phyloP scores from a whole-genome alignment of 2,797 vertebrate genomes.

The Malacoctenus gilli region DNA sequence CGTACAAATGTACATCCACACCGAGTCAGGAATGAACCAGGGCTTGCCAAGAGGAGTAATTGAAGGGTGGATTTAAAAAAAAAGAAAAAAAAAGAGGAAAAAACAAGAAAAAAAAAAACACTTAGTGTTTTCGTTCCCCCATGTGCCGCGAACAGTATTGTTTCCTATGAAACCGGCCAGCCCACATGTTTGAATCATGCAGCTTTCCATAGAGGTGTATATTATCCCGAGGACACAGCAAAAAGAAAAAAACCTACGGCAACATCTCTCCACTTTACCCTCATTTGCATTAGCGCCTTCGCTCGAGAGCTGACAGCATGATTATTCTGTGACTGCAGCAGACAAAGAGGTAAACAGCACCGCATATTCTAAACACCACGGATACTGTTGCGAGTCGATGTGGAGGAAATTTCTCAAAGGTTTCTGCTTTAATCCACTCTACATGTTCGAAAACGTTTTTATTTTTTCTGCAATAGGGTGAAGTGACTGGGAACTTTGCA shows the following conservation, averaged over 20 bases:
- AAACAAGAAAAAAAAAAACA: too few relatives aligned
- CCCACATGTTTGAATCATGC: slow-evolving; percentile 13
- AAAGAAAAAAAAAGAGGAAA: too few relatives aligned
- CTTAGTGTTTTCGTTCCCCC: slow-evolving; percentile 9
- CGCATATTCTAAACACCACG: background rate
- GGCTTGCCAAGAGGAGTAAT: slow-evolving; percentile 41
- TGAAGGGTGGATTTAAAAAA: slow-evolving; percentile 27
- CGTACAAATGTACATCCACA: slow-evolving; percentile 65
- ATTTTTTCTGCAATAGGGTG: too few relatives aligned
- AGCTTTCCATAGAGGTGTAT: background rate
- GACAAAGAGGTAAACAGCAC: background rate
- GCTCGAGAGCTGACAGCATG: slow-evolving; percentile 28
- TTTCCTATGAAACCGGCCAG: slow-evolving; percentile 14
- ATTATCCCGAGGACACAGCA: slow-evolving; percentile 22
- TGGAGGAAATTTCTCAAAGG: too few relatives aligned
- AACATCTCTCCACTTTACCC: slow-evolving; percentile 28
- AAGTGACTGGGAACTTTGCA: too few relatives aligned
- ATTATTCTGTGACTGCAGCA: slow-evolving; percentile 2
- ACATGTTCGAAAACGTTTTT: too few relatives aligned
- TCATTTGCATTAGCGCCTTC: slow-evolving; percentile 48
- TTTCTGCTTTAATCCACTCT: too few relatives aligned
- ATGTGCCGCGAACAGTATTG: slow-evolving; percentile 18
- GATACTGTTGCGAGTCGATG: background rate
- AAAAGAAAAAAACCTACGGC: slow-evolving; percentile 43
- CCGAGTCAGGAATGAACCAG: slow-evolving; percentile 43